phyloP scores from a whole-genome alignment of 2,888 invertebrate genomes.

The Calephelis perditalis region DNA sequence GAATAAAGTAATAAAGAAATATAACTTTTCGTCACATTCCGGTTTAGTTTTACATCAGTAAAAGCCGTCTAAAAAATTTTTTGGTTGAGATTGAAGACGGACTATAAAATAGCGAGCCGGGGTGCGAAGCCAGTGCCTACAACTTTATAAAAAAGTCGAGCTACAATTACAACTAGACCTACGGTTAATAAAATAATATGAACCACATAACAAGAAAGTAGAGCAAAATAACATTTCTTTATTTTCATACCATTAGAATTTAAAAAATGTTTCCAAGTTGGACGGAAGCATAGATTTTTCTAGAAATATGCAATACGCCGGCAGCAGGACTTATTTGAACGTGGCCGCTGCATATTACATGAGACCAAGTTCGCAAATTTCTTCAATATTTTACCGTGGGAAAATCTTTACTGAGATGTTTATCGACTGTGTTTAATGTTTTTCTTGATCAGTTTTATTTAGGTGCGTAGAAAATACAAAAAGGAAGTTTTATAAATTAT shows the following conservation, averaged over 20 bases:
- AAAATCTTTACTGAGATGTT: slow-evolving; percentile 39
- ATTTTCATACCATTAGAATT: slow-evolving; percentile 28
- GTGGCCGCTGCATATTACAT: slow-evolving; percentile 61
- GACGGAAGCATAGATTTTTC: slow-evolving; percentile 43
- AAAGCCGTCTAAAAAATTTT: too few relatives aligned
- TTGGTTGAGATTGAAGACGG: too few relatives aligned
- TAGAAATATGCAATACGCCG: slow-evolving; percentile 56
- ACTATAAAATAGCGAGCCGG: too few relatives aligned
- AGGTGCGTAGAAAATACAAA: slow-evolving; percentile 1
- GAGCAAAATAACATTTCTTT: too few relatives aligned
- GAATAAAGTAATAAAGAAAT: too few relatives aligned
- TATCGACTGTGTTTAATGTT: slow-evolving; percentile 24
- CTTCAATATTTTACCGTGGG: slow-evolving; percentile 64
- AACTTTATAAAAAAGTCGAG: not conserved
- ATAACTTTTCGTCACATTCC: too few relatives aligned
- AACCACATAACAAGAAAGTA: too few relatives aligned
- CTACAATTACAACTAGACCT: too few relatives aligned
- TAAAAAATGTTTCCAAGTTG: slow-evolving; percentile 38
- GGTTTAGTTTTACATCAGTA: too few relatives aligned
- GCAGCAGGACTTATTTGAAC: slow-evolving; percentile 29
- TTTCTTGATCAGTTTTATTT: slow-evolving; percentile 14
- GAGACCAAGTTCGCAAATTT: slow-evolving; percentile 65
- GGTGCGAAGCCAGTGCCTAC: not conserved
- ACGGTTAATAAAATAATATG: too few relatives aligned
- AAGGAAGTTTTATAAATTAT: not conserved